Evolutionary conservation across 1,140 invertebrate genomes (phyloP), one percentile per base, ranked within the genome.

Genomic region (Zaprionus capensis): DNA sequence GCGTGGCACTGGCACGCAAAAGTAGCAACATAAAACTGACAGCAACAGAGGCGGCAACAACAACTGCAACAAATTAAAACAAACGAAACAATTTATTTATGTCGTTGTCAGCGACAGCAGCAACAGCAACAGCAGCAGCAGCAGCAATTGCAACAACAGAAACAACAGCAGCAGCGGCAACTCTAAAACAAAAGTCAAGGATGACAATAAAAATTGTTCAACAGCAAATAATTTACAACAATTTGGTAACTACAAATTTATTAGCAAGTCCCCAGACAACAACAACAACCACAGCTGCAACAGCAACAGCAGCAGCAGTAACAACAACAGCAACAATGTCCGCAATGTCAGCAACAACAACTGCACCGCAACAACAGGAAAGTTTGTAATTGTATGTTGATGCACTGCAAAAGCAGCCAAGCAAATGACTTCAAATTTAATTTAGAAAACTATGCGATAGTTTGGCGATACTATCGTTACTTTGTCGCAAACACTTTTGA

Each of bases 11-110:
- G 46, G 46, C 46, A 51, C 51, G 63, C 58, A 77, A 70, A 80
- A 76, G 51, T 77, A 87, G 80, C 82, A 87, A 77, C 73, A 88
- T 84, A 88, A 87, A 87, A 87, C 81, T 87, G 84, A 87, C 84
- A 87, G 77, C 78, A 87, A 84, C 78, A 80, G 61, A 69, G 64
- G 15, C 63, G 36, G 15, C 53, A 49, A 53, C 56, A 71, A 53
- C 61, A 72, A 66, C 46, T 64, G 83, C 78, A 80, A 78, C 71
- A 78, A 78, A 78, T 78, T 78, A 78, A 75, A 75, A 76, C 76
- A 75, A 78, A 70, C 69, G 64, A 68, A 78, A 74, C 71, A 71
- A 65, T 79, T 79, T 79, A 76, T 80, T 80, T 80, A 77, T 72
- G 78, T 67, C 69, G 59, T 76, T 76, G 76, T 76, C 76, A 77